Conservation (phyloP, 2,797 vertebrate species). For the Characodon lateralis region DNA sequence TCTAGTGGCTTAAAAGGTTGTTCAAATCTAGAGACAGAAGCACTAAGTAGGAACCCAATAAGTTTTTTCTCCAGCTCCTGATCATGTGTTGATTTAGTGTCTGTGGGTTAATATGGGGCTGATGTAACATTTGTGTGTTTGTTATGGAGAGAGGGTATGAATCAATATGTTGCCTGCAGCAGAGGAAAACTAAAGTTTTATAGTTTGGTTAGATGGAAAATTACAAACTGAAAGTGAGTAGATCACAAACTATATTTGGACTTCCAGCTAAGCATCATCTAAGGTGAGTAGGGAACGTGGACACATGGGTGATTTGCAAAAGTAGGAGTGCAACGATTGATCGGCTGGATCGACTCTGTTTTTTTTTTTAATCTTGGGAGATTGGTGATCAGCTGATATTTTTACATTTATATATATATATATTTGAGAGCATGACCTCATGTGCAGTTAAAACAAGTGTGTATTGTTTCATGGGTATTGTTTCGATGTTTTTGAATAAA, state of each 20-base stretch:
- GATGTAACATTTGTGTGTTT: not conserved
- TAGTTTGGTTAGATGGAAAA: not conserved
- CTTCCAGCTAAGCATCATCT: not conserved
- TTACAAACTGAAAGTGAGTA: not conserved
- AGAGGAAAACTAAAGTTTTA: not conserved
- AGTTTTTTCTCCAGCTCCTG: not conserved
- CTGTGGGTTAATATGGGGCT: not conserved
- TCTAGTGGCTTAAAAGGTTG: not conserved
- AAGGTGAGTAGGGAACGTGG: not conserved
- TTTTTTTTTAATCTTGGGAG: too few relatives aligned
- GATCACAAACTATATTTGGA: not conserved
- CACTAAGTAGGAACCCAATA: conserved; percentile 1
- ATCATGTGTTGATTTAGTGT: conserved; percentile 2
- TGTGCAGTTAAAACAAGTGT: too few relatives aligned
- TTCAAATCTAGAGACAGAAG: conserved; percentile 1
- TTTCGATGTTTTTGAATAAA: too few relatives aligned
- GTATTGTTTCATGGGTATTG: too few relatives aligned
- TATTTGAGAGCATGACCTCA: too few relatives aligned
- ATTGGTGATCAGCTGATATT: too few relatives aligned
- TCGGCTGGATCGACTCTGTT: too few relatives aligned
- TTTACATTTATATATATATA: too few relatives aligned
- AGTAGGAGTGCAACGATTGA: too few relatives aligned
- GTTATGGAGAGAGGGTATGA: not conserved
- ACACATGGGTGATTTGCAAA: not conserved
- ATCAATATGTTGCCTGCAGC: conserved; percentile 1